Base-by-base conservation (phyloP, 2,797 vertebrate genomes). In the Xyrichtys novacula region DNA sequence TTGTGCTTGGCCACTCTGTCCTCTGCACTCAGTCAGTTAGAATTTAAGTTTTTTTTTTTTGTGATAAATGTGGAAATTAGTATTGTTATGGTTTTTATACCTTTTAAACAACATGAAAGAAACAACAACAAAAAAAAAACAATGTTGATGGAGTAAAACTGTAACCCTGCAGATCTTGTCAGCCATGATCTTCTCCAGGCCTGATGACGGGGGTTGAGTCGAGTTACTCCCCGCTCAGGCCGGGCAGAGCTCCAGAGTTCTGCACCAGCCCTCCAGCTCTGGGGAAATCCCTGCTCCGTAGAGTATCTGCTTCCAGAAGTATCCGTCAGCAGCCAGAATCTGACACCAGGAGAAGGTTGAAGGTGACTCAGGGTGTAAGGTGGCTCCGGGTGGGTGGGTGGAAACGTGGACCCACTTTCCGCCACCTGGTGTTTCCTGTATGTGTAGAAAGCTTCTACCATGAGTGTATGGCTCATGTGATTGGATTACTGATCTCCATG, bases 331-430 rank as follows among this genome's bases (percentile, higher is more conserved):
- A 82, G 78, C 79, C 74, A 74, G 67, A 89, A 92, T 86, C 71
- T 83, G 89, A 92, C 89, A 91, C 91, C 78, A 17, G 39, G 70
- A 84, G 77, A 91, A 91, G 89, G 87, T 87, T 85, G 88, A 87
- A 92, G 87, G 85, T 90, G 78, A 88, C 80, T 62, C 31, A 1
- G 71, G 61, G 83, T 89, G 77, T 86, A 73, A 71, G 69, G 72
- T 87, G 80, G 71, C 85, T 84, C 65, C 40, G 19, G 71, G 44
- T 52, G 64, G 49, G 62, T 44, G 59, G 20, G 50, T 54, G 55
- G 60, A 76, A 72, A 64, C 15, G 4, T 48, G 32, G 65, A 14
- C 17, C 32, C 23, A n/a, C 26, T 22, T 22, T 44, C 14, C 42
- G 5, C 22, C 8, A 3, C 7, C n/a, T n/a, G n/a, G n/a, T 34